Evolutionary conservation across 2,113 vertebrate genomes (phyloP), one percentile per base, ranked within the genome.

Genomic region (Poeciliopsis occidentalis): DNA sequence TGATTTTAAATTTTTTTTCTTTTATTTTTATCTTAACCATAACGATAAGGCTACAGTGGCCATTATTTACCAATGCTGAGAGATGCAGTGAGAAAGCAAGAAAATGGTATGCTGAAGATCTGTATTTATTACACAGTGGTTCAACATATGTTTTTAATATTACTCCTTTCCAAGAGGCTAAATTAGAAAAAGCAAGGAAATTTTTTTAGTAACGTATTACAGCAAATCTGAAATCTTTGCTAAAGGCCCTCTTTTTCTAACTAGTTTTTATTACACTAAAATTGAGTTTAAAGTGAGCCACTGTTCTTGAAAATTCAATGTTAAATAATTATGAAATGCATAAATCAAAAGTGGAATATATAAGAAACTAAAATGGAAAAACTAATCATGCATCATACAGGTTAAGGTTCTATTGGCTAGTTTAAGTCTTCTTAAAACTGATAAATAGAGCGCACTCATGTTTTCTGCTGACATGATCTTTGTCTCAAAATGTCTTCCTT

Each of bases 1-100:
- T 80, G 62, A 5, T 19, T 47, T 77, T 80, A 82, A 30, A 30
- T 1, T 72, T 66, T 85, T 85, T 84, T 79, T 80, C 34, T 80
- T 81, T 83, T 54, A 57, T 0, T 2, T 62, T 71, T 24, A 39
- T 84, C 57, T 61, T 64, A 64, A 89, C 63, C 78, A 83, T 86
- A 74, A 90, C 83, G 8, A 71, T 74, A 11, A 39, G 68, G 60
- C 79, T 70, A 29, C 60, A 69, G 72, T 63, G 44, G 67, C 63
- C n/a, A 12, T 32, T 17, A 51, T 73, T 83, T 47, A 34, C n/a
- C 62, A 75, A 81, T 61, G 30, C 72, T 67, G 30, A 75, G 30
- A 75, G 15, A 70, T 67, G 10, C 26, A 0, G 30, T 17, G 7
- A 61, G 31, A 65, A 70, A 17, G 24, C 13, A n/a, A 34, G 10